A percentile compares a stretch with the other conserved stretches of the same genome.
Evolutionary conservation across 2,113 vertebrate species (phyloP).

Genomic region (Lanius collurio): DNA sequence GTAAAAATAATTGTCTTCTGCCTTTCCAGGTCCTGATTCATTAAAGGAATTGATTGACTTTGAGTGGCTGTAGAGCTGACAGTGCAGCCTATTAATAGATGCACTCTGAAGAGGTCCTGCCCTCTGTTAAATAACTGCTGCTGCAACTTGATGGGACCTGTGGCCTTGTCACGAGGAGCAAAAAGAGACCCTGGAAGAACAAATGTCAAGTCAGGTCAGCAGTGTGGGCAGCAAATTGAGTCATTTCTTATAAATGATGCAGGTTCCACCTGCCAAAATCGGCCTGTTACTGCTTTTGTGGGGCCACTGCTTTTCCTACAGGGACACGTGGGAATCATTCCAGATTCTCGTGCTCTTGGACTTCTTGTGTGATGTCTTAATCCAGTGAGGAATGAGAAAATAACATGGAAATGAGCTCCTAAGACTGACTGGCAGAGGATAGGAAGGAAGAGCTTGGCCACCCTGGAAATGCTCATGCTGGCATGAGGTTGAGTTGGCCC

Average conservation of each 20-base stretch:
- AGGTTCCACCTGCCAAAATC: background rate
- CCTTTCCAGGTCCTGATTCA: slow-evolving; percentile 1
- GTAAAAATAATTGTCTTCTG: slow-evolving; percentile 28
- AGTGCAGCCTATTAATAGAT: background rate
- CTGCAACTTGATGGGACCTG: background rate
- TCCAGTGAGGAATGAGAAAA: background rate
- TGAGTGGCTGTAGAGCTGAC: background rate
- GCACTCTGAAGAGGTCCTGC: background rate
- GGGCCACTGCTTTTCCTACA: background rate
- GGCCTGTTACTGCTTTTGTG: background rate
- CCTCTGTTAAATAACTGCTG: background rate
- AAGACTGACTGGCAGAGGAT: background rate
- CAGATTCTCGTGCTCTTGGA: background rate
- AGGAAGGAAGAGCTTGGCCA: background rate
- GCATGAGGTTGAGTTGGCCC: background rate
- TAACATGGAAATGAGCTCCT: fast-evolving
- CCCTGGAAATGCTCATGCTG: background rate
- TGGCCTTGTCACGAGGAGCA: background rate
- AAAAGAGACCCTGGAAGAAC: background rate
- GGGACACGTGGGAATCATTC: background rate
- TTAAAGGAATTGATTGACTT: slow-evolving; percentile 22
- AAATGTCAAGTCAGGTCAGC: background rate
- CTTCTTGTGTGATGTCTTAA: background rate
- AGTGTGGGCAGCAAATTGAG: background rate
- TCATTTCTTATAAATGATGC: background rate